phyloP scores from a whole-genome alignment of 2,797 vertebrate species.

The Geotrypetes seraphini region DNA sequence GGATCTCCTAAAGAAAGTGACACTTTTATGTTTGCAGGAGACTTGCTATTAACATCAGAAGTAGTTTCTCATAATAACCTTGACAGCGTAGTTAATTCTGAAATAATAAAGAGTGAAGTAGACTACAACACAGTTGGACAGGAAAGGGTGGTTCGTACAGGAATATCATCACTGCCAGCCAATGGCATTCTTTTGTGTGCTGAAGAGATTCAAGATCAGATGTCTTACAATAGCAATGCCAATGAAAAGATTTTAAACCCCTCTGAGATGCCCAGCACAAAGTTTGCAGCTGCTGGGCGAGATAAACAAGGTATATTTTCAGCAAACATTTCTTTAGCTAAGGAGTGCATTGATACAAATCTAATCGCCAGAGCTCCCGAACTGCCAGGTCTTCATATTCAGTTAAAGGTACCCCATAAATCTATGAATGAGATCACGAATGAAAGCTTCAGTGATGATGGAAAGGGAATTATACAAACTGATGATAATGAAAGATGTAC shows the following conservation, averaged over 20 bases:
- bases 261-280: constrained; percentile 9
- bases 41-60: not conserved
- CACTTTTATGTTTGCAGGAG: not conserved
- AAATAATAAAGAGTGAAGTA: constrained; percentile 5
- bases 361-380: constrained; percentile 6
- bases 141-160: not conserved
- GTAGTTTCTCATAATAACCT: constrained; percentile 5
- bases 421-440: not conserved
- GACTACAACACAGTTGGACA: not conserved
- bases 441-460: not conserved
- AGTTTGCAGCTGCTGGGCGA: constrained; percentile 8
- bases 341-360: not conserved
- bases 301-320: constrained; percentile 9
- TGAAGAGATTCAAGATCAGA: not conserved
- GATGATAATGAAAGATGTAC: not conserved
- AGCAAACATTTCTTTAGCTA: constrained; percentile 1
- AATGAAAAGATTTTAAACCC: constrained; percentile 7
- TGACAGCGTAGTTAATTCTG: not conserved
- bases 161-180: not conserved
- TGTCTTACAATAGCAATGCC: not conserved
- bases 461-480: not conserved
- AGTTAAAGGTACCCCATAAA: not conserved
- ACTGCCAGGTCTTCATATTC: not conserved
- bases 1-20: constrained; percentile 4
- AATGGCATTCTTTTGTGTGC: not conserved